Percentiles rank a stretch among this genome's conserved stretches.
Evolutionary conservation across 1,140 invertebrate species (phyloP).

Genomic region (Tachypleus tridentatus): DNA sequence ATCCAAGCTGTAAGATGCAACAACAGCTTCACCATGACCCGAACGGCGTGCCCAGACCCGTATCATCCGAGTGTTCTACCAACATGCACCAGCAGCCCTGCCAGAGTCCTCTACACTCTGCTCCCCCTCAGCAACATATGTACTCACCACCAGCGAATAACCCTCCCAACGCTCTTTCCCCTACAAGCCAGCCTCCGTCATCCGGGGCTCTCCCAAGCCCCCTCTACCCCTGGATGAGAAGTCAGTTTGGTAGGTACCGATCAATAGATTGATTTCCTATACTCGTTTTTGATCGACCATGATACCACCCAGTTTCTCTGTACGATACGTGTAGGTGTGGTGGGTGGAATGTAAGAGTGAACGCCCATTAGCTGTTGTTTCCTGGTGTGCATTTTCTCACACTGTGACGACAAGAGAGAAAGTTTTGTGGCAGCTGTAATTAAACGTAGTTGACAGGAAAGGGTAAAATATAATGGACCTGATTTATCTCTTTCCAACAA

Average conservation of each 20-base stretch:
- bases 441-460: too few species aligned
- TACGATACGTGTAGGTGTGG: too few species aligned
- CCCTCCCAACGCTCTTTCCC: slow-evolving; percentile 8
- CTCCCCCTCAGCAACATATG: slow-evolving; percentile 15
- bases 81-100: slow-evolving; percentile 45
- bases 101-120: slow-evolving; percentile 38
- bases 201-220: slow-evolving; percentile 55
- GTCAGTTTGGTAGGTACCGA: slow-evolving; percentile 77
- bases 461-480: too few species aligned
- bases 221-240: slow-evolving; percentile 94
- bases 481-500: too few species aligned
- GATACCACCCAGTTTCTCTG: too few species aligned
- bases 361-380: too few species aligned
- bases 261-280: too few species aligned
- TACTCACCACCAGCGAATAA: slow-evolving; percentile 16
- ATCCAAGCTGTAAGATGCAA: slow-evolving; percentile 23
- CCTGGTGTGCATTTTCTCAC: too few species aligned
- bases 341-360: too few species aligned
- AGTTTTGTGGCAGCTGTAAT: too few species aligned
- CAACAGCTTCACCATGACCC: slow-evolving; percentile 32
- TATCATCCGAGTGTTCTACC: slow-evolving; percentile 10
- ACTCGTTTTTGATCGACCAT: too few species aligned
- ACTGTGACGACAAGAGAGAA: too few species aligned
- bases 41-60: slow-evolving; percentile 33
- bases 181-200: neutral